These are phyloP conservation scores for Tuta absoluta DNA, from an alignment of 2,888 invertebrate species.

Conservation along the genomic window DNA sequence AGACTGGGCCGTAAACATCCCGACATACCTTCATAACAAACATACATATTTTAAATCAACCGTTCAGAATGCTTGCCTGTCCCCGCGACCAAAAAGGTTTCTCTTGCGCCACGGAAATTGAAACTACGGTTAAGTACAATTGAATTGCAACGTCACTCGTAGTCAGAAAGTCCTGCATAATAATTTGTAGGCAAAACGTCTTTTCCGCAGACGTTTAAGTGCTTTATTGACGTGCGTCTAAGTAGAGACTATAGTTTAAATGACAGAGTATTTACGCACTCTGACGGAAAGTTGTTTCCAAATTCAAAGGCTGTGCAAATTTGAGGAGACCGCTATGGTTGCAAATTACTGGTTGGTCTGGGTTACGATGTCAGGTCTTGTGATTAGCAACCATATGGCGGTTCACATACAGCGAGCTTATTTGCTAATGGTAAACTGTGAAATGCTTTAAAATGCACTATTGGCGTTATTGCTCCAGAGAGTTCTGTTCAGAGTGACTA, in stretches of 20 bases:
- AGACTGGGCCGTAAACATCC: conserved; percentile 53
- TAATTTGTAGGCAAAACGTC: conserved; percentile 17
- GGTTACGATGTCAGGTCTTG: conserved; percentile 30
- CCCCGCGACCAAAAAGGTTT: conserved; percentile 29
- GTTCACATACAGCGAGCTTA: conserved; percentile 16
- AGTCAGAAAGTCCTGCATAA: conserved; percentile 16
- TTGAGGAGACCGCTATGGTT: conserved; percentile 16
- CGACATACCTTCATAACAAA: conserved; percentile 47
- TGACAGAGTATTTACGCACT: conserved; percentile 17
- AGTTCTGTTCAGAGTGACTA: background rate
- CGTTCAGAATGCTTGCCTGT: conserved; percentile 33
- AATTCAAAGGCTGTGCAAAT: conserved; percentile 13
- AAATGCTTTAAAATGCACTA: background rate
- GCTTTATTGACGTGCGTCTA: conserved; percentile 11
- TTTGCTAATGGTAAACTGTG: conserved; percentile 18
- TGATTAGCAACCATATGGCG: conserved; percentile 34
- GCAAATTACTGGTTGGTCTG: conserved; percentile 30
- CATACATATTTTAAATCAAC: conserved; percentile 46
- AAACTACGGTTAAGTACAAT: conserved; percentile 20
- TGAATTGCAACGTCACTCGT: conserved; percentile 20
- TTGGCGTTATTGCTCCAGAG: background rate
- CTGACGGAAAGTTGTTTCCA: conserved; percentile 1
- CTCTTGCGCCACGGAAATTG: conserved; percentile 31
- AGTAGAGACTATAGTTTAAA: conserved; percentile 9
- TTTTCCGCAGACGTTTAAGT: conserved; percentile 22